Evolutionary conservation across 1,140 invertebrate species (phyloP).

Genomic region (Piezodorus guildinii): DNA sequence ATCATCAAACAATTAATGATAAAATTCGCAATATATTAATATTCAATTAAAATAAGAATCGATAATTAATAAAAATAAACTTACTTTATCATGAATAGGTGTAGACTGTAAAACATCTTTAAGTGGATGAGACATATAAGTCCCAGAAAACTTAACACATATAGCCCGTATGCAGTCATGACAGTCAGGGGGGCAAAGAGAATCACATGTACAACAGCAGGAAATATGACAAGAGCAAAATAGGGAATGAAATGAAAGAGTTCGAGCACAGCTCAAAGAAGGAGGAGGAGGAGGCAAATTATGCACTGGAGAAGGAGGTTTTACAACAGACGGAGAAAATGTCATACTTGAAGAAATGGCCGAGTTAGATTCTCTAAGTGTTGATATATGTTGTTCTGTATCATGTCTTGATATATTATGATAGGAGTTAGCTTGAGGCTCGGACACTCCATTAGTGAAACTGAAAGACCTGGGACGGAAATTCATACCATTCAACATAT

Average conservation of each 20-base stretch:
- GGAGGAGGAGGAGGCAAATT: background rate
- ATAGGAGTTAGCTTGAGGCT: conserved; percentile 4
- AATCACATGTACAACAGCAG: conserved; percentile 24
- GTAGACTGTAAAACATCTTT: background rate
- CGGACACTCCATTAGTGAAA: conserved; percentile 21
- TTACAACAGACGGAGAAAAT: conserved; percentile 21
- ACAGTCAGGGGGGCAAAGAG: conserved; percentile 20
- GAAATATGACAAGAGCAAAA: conserved; percentile 21
- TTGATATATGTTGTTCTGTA: background rate
- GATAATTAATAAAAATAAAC: background rate
- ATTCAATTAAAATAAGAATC: too few species aligned
- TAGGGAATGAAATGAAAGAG: conserved; percentile 19
- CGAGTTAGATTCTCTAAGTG: conserved; percentile 4
- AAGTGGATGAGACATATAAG: background rate
- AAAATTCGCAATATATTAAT: too few species aligned
- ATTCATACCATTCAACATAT: conserved; percentile 16
- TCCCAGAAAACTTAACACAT: conserved; percentile 20
- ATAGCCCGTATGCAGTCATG: conserved; percentile 16
- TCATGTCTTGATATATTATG: conserved; percentile 5
- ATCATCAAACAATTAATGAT: too few species aligned
- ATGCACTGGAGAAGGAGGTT: conserved; percentile 20
- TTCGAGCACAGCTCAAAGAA: conserved; percentile 19
- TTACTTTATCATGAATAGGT: conserved; percentile 5
- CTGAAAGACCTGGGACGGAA: conserved; percentile 22
- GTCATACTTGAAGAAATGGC: background rate